Conservation (phyloP, 2,888 invertebrate genomes). For the Brachyptera risi region DNA sequence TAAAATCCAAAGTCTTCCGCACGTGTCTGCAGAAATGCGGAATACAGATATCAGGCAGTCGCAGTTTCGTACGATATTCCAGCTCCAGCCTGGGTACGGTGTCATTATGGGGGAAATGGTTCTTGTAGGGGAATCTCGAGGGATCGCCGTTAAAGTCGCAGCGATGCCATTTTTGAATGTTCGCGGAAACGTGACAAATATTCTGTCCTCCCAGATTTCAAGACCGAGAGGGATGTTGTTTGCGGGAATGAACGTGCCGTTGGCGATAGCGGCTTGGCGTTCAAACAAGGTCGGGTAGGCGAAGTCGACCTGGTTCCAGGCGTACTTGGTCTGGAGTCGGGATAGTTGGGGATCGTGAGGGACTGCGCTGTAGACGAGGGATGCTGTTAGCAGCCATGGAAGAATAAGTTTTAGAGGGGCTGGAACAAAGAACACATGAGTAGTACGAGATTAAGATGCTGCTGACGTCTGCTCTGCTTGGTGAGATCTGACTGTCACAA, state of each 20-base stretch:
- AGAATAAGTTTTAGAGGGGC: conserved; percentile 22
- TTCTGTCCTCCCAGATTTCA: conserved; percentile 58
- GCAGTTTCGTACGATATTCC: conserved; percentile 53
- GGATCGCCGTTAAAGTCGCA: conserved; percentile 63
- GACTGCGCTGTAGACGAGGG: conserved; percentile 19
- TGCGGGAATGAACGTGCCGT: conserved; percentile 60
- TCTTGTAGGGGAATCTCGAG: conserved; percentile 26
- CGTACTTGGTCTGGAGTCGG: conserved; percentile 42
- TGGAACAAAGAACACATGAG: too few relatives aligned
- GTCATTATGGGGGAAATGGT: conserved; percentile 48
- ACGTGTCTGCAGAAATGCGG: conserved; percentile 66
- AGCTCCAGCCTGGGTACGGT: conserved; percentile 64
- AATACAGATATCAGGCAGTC: conserved; percentile 72
- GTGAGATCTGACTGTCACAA: too few relatives aligned
- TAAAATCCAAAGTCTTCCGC: conserved; percentile 73
- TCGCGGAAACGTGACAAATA: conserved; percentile 72
- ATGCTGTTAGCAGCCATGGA: conserved; percentile 29
- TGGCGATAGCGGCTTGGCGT: conserved; percentile 55
- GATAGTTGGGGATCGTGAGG: conserved; percentile 3
- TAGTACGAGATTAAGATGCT: too few relatives aligned
- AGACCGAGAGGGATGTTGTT: conserved; percentile 69
- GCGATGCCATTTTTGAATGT: conserved; percentile 75
- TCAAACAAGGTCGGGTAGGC: conserved; percentile 58
- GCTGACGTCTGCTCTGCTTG: too few relatives aligned
- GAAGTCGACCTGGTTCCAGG: conserved; percentile 73